A percentile compares a stretch with the other conserved stretches of the same genome.
Conservation (phyloP, 2,888 invertebrate species). For the Petrolisthes manimaculis region DNA sequence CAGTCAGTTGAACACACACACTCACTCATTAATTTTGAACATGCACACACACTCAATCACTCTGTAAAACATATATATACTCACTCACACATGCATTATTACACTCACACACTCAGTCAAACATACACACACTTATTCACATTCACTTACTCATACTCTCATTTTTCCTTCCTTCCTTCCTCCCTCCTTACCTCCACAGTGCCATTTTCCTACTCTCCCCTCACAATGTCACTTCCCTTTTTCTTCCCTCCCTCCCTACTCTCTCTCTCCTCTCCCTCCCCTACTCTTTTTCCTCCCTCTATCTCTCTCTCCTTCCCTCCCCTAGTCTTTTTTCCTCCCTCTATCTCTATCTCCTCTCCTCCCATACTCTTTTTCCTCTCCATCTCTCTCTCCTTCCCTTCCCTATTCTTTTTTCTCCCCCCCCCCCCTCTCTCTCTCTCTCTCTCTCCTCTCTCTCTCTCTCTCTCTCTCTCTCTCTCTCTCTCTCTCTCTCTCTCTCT, state of each 20-base stretch:
- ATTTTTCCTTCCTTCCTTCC: not conserved
- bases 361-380: too few species aligned
- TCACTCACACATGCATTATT: not conserved
- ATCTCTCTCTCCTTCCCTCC: not conserved
- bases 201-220: not conserved
- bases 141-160: not conserved
- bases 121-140: not conserved
- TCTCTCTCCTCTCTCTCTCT: constrained; percentile 6
- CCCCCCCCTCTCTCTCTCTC: not conserved
- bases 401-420: not conserved
- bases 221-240: not conserved
- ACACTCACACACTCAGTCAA: not conserved
- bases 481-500: not conserved
- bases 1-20: not conserved
- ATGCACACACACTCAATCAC: not conserved
- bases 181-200: not conserved
- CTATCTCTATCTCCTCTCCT: not conserved
- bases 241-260: not conserved
- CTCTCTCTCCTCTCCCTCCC: not conserved
- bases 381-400: not conserved
- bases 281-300: not conserved
- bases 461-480: not conserved
- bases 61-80: not conserved
- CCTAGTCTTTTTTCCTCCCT: not conserved
- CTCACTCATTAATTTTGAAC: not conserved